A percentile compares a stretch with the other conserved stretches of the same genome.
Conservation (phyloP, 2,888 invertebrate genomes). For the Agelastica alni region DNA sequence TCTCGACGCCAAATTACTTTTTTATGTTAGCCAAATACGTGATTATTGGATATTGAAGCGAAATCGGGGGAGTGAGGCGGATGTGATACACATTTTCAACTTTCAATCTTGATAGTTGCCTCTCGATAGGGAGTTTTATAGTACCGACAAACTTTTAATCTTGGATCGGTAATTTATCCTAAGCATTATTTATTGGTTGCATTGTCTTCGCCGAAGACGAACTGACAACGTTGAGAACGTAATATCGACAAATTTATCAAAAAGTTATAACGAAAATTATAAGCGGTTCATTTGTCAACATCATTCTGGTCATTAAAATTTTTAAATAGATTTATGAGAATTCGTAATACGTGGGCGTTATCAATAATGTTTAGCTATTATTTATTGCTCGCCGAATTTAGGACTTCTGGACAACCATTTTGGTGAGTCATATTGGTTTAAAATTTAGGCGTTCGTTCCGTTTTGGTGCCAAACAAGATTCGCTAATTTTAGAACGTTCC, state of each 20-base stretch:
- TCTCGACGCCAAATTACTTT: too few species aligned
- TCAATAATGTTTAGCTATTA: conserved; percentile 14
- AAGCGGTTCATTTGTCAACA: conserved; percentile 23
- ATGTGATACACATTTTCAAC: too few species aligned
- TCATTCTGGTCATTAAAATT: conserved; percentile 20
- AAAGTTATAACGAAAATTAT: conserved; percentile 17
- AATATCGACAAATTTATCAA: too few species aligned
- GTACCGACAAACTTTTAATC: too few species aligned
- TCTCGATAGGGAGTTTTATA: too few species aligned
- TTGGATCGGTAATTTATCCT: too few species aligned
- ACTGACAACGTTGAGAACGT: too few species aligned
- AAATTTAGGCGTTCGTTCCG: conserved; percentile 18
- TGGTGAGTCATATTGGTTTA: conserved; percentile 18
- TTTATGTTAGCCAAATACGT: neutral
- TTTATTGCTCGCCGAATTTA: conserved; percentile 11
- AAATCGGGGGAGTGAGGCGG: too few species aligned
- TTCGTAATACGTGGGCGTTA: conserved; percentile 18
- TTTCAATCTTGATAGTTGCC: too few species aligned
- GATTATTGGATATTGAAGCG: too few species aligned
- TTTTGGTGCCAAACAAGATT: conserved; percentile 21
- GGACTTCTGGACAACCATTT: conserved; percentile 12
- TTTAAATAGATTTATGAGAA: conserved; percentile 21
- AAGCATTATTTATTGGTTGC: too few species aligned
- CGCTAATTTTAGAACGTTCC: neutral
- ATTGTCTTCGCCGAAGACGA: too few species aligned